These are phyloP conservation scores for Euplexia lucipara DNA, from an alignment of 2,888 invertebrate genomes.

Conservation along the genomic window DNA sequence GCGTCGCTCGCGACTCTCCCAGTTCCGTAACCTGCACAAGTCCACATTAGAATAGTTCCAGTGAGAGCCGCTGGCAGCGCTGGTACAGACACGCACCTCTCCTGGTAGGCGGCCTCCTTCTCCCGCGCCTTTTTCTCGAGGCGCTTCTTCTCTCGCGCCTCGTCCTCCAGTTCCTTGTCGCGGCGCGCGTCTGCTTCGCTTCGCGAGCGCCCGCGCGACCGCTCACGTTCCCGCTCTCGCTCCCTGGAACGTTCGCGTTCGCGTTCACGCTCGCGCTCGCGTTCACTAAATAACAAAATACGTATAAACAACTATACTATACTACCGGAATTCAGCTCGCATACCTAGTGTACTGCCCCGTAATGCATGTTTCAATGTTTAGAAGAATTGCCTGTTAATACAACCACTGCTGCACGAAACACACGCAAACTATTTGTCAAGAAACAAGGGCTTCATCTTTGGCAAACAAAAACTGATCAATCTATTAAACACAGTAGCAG, in stretches of 20 bases:
- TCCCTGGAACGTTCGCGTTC: slow-evolving; percentile 80
- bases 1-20: slow-evolving; percentile 97
- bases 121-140: slow-evolving; percentile 97
- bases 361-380: too few species aligned
- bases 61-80: background rate
- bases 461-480: too few species aligned
- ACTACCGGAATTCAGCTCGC: too few species aligned
- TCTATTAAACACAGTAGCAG: too few species aligned
- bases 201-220: slow-evolving; percentile 86
- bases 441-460: too few species aligned
- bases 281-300: slow-evolving; percentile 69
- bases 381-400: too few species aligned
- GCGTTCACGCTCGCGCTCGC: slow-evolving; percentile 68
- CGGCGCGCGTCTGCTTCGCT: slow-evolving; percentile 92
- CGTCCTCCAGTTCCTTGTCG: slow-evolving; percentile 97
- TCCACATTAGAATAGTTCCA: background rate
- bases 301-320: background rate
- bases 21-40: slow-evolving; percentile 87
- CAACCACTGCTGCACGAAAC: too few species aligned
- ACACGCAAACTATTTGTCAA: too few species aligned
- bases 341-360: too few species aligned
- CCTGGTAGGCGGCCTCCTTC: slow-evolving; percentile 99
- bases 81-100: slow-evolving; percentile 85
- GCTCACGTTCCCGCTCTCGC: slow-evolving; percentile 84
- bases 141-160: slow-evolving; percentile 97